These are phyloP conservation scores for Microchirus variegatus DNA, from an alignment of 2,797 vertebrate genomes.

Conservation along the genomic window DNA sequence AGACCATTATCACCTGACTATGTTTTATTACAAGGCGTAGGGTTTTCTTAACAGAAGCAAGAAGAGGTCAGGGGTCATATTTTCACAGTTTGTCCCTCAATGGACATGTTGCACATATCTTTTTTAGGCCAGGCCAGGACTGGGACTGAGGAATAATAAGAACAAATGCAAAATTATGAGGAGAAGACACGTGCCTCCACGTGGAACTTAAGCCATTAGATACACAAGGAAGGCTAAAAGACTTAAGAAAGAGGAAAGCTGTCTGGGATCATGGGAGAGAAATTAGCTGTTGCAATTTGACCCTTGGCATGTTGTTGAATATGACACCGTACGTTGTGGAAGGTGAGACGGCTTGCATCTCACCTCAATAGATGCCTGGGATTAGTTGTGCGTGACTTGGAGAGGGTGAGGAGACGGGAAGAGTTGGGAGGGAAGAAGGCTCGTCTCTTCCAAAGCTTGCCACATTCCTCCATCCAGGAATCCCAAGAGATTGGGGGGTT, in stretches of 20 bases:
- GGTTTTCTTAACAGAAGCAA: slow-evolving; percentile 11
- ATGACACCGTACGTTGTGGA: slow-evolving; percentile 2
- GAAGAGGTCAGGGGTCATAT: background rate
- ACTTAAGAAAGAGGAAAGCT: slow-evolving; percentile 3
- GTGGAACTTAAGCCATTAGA: slow-evolving; percentile 3
- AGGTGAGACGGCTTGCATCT: slow-evolving; percentile 36
- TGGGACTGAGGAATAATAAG: background rate
- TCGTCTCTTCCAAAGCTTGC: slow-evolving; percentile 54
- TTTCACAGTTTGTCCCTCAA: slow-evolving; percentile 8
- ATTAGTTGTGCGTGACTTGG: slow-evolving; percentile 69
- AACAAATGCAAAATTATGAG: background rate
- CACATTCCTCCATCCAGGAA: slow-evolving; percentile 69
- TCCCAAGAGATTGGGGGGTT: slow-evolving; percentile 61
- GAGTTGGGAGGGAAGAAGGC: slow-evolving; percentile 31
- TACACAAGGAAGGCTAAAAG: background rate
- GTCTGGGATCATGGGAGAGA: background rate
- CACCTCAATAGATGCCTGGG: slow-evolving; percentile 55
- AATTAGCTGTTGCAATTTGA: slow-evolving; percentile 14
- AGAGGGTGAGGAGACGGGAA: slow-evolving; percentile 35
- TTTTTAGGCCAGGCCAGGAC: slow-evolving; percentile 5
- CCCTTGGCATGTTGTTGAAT: slow-evolving; percentile 25
- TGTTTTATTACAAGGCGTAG: slow-evolving; percentile 36
- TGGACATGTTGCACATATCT: background rate
- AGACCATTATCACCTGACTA: slow-evolving; percentile 54
- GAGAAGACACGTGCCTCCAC: background rate